These are phyloP conservation scores for Harpalus rufipes DNA, from an alignment of 2,888 invertebrate species.

Conservation along the genomic window DNA sequence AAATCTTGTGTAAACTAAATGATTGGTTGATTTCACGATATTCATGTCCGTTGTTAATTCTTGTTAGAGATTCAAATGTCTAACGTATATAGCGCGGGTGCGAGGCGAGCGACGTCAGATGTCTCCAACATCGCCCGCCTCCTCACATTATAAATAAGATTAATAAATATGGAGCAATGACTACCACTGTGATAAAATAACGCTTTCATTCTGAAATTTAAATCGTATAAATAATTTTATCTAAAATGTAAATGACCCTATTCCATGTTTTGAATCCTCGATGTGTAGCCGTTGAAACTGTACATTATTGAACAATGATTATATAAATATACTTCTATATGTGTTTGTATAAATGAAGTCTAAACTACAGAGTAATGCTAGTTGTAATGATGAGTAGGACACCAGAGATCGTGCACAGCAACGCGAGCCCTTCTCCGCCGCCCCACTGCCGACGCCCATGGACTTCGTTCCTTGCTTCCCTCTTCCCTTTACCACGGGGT, in stretches of 20 bases:
- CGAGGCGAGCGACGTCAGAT: conserved; percentile 18
- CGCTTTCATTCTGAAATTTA: conserved; percentile 78
- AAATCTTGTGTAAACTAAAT: conserved; percentile 49
- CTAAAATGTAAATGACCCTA: conserved; percentile 74
- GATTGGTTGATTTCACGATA: conserved; percentile 63
- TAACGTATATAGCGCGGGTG: conserved; percentile 63
- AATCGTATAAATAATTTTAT: conserved; percentile 75
- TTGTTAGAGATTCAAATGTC: conserved; percentile 67
- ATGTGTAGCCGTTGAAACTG: conserved; percentile 73
- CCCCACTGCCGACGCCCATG: conserved; percentile 23
- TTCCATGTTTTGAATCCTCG: conserved; percentile 75
- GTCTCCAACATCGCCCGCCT: conserved; percentile 13
- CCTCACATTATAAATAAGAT: conserved; percentile 64
- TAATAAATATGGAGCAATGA: conserved; percentile 78
- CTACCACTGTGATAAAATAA: conserved; percentile 79
- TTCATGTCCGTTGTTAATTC: conserved; percentile 67
- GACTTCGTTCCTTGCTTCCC: conserved; percentile 10
- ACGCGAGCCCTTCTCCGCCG: conserved; percentile 42
- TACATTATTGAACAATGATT: conserved; percentile 66
- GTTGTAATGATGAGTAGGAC: conserved; percentile 61
- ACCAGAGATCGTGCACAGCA: conserved; percentile 63
- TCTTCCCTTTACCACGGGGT: conserved; percentile 6
- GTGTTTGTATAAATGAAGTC: conserved; percentile 67
- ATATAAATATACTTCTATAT: conserved; percentile 65
- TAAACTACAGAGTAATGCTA: conserved; percentile 57